Percentiles rank a stretch among this genome's conserved stretches.
Evolutionary conservation across 1,140 invertebrate species (phyloP).

Genomic region (Sipha flava): DNA sequence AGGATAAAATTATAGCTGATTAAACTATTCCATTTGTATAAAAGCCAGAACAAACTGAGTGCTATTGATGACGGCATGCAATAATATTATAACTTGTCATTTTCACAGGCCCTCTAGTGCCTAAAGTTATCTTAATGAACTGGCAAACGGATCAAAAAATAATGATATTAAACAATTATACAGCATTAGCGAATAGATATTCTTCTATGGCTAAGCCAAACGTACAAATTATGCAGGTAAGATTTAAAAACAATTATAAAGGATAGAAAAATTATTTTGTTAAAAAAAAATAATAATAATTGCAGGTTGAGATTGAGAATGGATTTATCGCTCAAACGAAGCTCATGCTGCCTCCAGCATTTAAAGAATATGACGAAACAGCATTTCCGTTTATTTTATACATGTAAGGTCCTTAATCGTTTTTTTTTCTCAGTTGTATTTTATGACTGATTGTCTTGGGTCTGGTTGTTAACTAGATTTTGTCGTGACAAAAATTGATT

Average conservation of each 20-base stretch:
- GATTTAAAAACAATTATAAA: background rate
- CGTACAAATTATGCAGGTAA: constrained; percentile 51
- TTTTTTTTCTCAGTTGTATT: background rate
- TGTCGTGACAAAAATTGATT: too few relatives aligned
- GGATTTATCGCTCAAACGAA: constrained; percentile 53
- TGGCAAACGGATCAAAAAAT: constrained; percentile 50
- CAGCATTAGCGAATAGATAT: constrained; percentile 46
- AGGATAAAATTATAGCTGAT: too few relatives aligned
- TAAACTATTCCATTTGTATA: too few relatives aligned
- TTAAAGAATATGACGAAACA: constrained; percentile 68
- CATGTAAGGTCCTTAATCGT: constrained; percentile 53
- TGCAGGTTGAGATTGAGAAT: constrained; percentile 49
- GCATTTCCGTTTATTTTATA: constrained; percentile 70
- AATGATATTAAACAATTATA: constrained; percentile 51
- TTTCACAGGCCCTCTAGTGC: constrained; percentile 53
- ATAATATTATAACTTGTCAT: background rate
- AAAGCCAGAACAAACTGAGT: too few relatives aligned
- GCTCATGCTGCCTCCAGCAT: constrained; percentile 63
- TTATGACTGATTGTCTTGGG: too few relatives aligned
- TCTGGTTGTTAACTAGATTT: too few relatives aligned
- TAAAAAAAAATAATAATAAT: constrained; percentile 13
- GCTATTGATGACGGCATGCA: too few relatives aligned
- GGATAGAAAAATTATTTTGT: background rate
- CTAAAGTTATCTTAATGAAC: constrained; percentile 53
- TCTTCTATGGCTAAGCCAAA: constrained; percentile 50